These are phyloP conservation scores for Percina caprodes DNA, from an alignment of 2,113 vertebrate species.

Conservation along the genomic window DNA sequence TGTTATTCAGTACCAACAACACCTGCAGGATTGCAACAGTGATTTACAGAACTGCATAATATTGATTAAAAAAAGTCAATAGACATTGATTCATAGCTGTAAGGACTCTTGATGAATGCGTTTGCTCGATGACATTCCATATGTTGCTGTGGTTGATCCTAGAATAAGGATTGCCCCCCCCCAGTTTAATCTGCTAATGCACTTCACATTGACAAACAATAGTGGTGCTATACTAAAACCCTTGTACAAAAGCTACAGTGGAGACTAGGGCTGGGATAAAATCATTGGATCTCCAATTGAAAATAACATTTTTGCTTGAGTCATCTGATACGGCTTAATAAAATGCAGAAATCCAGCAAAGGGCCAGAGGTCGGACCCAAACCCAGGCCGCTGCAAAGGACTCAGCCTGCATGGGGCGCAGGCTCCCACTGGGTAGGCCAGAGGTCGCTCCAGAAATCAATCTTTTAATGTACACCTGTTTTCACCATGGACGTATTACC, in stretches of 20 bases:
- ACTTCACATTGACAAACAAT: constrained; percentile 21
- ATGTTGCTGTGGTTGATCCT: neutral
- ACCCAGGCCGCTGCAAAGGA: too few relatives aligned
- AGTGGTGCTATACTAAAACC: neutral
- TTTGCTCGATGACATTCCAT: neutral
- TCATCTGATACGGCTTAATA: too few relatives aligned
- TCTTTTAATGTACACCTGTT: too few relatives aligned
- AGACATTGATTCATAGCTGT: constrained; percentile 23
- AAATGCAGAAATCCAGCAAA: too few relatives aligned
- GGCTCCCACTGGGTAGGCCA: too few relatives aligned
- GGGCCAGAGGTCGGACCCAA: too few relatives aligned
- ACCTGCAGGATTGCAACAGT: neutral
- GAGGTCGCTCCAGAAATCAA: too few relatives aligned
- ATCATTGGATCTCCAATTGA: too few relatives aligned
- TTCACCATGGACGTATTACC: too few relatives aligned
- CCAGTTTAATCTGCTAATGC: constrained; percentile 34
- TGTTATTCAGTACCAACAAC: constrained; percentile 22
- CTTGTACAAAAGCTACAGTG: neutral
- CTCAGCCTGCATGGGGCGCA: too few relatives aligned
- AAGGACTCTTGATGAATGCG: constrained; percentile 19
- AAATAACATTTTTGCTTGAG: too few relatives aligned
- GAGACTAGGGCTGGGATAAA: too few relatives aligned
- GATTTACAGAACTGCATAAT: constrained; percentile 4
- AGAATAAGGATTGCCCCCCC: neutral
- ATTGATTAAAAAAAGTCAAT: constrained; percentile 31